These are phyloP conservation scores for Cardiocondyla obscurior DNA, from an alignment of 1,140 invertebrate genomes.

Conservation along the genomic window DNA sequence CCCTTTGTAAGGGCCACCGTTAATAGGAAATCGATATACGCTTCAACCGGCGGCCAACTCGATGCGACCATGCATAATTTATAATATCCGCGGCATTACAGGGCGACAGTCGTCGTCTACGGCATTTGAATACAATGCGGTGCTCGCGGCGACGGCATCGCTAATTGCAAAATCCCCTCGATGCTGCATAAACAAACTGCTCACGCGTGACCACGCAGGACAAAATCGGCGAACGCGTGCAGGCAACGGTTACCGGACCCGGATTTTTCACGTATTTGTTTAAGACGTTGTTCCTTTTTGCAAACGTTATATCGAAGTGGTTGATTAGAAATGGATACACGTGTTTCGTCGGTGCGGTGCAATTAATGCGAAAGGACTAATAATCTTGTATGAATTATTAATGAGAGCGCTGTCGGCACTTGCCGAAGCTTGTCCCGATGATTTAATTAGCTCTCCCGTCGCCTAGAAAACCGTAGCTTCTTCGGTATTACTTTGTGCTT, in stretches of 20 bases:
- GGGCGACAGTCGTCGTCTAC: constrained; percentile 21
- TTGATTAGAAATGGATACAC: neutral
- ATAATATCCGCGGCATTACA: constrained; percentile 20
- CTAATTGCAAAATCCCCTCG: constrained; percentile 71
- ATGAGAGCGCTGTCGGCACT: constrained; percentile 27
- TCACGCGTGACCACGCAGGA: constrained; percentile 46
- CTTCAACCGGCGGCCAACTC: neutral
- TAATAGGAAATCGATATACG: constrained; percentile 35
- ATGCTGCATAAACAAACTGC: constrained; percentile 53
- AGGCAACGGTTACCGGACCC: neutral
- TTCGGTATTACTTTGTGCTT: neutral
- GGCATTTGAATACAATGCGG: constrained; percentile 75
- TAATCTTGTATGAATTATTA: constrained; percentile 34
- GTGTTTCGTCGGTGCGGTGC: neutral
- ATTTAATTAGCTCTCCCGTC: constrained; percentile 11
- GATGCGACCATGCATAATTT: constrained; percentile 29
- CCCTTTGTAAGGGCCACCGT: constrained; percentile 23
- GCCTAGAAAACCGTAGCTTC: neutral
- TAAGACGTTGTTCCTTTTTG: too few relatives aligned
- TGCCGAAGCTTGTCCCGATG: neutral
- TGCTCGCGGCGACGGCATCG: constrained; percentile 58
- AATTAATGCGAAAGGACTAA: constrained; percentile 23
- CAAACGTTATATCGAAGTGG: too few relatives aligned
- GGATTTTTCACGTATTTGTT: neutral
- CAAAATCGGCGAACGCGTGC: constrained; percentile 15